Evolutionary conservation across 2,113 vertebrate species (phyloP), one percentile per base, ranked within the genome.

Genomic region (Panurus biarmicus): DNA sequence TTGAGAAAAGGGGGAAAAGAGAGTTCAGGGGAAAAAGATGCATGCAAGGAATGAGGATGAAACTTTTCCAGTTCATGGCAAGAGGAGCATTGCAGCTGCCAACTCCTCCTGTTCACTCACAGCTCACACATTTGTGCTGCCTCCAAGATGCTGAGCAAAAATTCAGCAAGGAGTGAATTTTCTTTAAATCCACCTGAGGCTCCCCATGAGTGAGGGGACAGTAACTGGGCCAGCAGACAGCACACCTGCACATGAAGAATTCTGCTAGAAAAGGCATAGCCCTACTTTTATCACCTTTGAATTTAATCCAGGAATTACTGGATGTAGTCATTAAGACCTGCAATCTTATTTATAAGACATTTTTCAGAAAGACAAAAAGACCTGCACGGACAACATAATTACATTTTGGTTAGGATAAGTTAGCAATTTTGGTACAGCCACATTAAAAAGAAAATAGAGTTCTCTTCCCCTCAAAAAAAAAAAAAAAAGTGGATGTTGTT

Each of bases 361-460:
- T 89, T 92, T 89, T 95, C 74, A 83, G 72, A 19, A 67, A 89
- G 94, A 95, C 70, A 92, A 75, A 76, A 35, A 45, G 66, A 54
- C 57, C 72, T 26, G 65, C 58, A 40, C 0, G 1, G 72, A 79
- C 69, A 92, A 84, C 40, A 22, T 88, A 91, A 95, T 90, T 80
- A 90, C 65, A 33, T 48, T 62, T 67, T 60, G 82, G 62, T 90
- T 87, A 58, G 69, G 67, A 35, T 83, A 80, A 87, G 74, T 93
- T 83, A 83, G 79, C 79, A 67, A 80, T 95, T 86, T 47, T 45
- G 44, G 75, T 48, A 77, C 33, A 90, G 72, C 42, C 56, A 62
- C 83, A 93, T 94, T 94, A 90, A 80, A 57, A 70, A 72, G 72
- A 67, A 94, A 95, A 95, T 83, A 74, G 87, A 58, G 67, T 47